Base-by-base conservation (phyloP, 2,113 vertebrate species). In the Aramus guarauna region DNA sequence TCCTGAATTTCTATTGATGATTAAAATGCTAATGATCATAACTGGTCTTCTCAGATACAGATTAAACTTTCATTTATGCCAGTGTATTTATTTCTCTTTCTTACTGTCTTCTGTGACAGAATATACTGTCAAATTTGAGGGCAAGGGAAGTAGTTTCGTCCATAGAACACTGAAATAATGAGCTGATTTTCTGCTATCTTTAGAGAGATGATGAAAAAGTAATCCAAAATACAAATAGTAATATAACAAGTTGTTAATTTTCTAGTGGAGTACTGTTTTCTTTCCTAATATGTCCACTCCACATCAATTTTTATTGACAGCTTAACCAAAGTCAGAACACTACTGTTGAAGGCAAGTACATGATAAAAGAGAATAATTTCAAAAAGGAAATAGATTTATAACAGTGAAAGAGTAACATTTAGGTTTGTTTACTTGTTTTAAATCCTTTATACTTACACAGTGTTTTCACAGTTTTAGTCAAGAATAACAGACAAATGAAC, bases 121-220 rank as follows among this genome's bases (percentile, higher is more conserved):
- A 95, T n/a, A 77, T 80, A 67, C 8, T 91, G 52, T 26, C 19
- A 21, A 76, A 27, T 85, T 95, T 93, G 87, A 94, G 30, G 58
- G 48, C 10, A 64, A 64, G 41, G 50, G 37, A 88, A 74, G 37
- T 64, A 81, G 12, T 92, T 96, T 80, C 90, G 67, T 86, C 81
- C 37, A 62, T 43, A 32, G 56, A 90, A 90, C 16, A 50, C 23
- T 88, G 80, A 96, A 71, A 56, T 97, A 92, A 96, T 94, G 79
- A 92, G 20, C 43, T 95, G 90, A 86, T 88, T 93, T 97, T 96
- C 78, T 92, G 68, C 58, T 93, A 92, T 67, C 47, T 95, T 97
- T 95, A 67, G 71, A 34, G 72, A 84, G 80, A 59, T 50, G 74
- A 76, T 75, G 83, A 86, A 94, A 56, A 95, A 95, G 39, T 79